phyloP scores from a whole-genome alignment of 2,113 vertebrate species.

The Willisornis vidua region DNA sequence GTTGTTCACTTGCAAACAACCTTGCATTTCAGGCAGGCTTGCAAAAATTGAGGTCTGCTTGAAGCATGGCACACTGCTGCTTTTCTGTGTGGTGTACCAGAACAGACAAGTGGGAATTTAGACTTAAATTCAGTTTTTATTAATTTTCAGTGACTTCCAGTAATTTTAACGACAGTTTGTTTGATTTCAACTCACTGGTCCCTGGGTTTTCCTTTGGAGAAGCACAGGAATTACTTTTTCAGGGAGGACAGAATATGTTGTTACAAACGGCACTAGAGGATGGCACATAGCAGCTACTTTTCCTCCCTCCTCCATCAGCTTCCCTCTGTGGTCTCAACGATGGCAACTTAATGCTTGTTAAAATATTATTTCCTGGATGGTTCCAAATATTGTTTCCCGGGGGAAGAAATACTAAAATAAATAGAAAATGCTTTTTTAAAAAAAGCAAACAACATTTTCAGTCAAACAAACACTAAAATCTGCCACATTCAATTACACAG shows the following conservation, averaged over 20 bases:
- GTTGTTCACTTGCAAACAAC: not conserved
- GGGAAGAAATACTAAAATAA: not conserved
- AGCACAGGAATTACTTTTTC: not conserved
- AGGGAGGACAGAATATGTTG: too few species aligned
- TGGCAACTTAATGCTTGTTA: not conserved
- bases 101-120: not conserved
- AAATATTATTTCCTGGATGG: not conserved
- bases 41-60: not conserved
- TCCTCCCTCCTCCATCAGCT: not conserved
- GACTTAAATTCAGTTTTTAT: not conserved
- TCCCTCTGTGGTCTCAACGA: not conserved
- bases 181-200: not conserved
- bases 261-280: not conserved
- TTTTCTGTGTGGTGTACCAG: not conserved
- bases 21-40: not conserved
- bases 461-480: not conserved
- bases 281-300: not conserved
- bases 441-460: not conserved
- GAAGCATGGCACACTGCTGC: fast-evolving
- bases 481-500: not conserved
- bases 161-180: not conserved
- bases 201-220: not conserved
- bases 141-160: not conserved
- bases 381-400: not conserved
- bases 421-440: not conserved